These are phyloP conservation scores for Campopleginae sp. DNA, from an alignment of 2,888 invertebrate species.

Conservation along the genomic window DNA sequence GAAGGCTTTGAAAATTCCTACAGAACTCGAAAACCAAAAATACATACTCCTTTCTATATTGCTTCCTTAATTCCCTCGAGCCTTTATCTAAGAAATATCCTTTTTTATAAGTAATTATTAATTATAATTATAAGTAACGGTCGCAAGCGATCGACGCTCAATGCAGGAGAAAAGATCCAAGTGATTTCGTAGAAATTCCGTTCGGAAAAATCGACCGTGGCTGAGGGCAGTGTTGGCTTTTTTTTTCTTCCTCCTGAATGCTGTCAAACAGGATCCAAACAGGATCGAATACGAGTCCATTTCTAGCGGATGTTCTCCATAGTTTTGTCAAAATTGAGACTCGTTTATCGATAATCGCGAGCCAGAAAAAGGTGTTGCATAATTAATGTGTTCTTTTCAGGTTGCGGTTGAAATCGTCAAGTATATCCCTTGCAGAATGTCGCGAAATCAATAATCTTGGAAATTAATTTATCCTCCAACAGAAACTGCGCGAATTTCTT, in stretches of 20 bases:
- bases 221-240: not conserved
- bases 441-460: slow-evolving; percentile 48
- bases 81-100: too few relatives aligned
- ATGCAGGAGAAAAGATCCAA: not conserved
- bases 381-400: not conserved
- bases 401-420: not conserved
- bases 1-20: not conserved
- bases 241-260: not conserved
- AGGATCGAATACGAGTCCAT: slow-evolving; percentile 10
- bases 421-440: not conserved
- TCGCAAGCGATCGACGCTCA: not conserved
- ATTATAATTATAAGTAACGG: not conserved
- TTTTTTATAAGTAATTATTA: too few relatives aligned
- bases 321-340: slow-evolving; percentile 9
- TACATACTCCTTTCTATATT: not conserved
- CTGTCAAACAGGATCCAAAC: slow-evolving; percentile 8
- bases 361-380: not conserved
- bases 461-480: slow-evolving; percentile 28
- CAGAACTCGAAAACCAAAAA: not conserved
- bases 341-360: slow-evolving; percentile 30
- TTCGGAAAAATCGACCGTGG: not conserved
- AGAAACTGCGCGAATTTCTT: not conserved
- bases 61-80: not conserved
- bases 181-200: not conserved
- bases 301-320: slow-evolving; percentile 10